Evolutionary conservation across 2,113 vertebrate genomes (phyloP).

Genomic region (Periophthalmodon schlosseri): DNA sequence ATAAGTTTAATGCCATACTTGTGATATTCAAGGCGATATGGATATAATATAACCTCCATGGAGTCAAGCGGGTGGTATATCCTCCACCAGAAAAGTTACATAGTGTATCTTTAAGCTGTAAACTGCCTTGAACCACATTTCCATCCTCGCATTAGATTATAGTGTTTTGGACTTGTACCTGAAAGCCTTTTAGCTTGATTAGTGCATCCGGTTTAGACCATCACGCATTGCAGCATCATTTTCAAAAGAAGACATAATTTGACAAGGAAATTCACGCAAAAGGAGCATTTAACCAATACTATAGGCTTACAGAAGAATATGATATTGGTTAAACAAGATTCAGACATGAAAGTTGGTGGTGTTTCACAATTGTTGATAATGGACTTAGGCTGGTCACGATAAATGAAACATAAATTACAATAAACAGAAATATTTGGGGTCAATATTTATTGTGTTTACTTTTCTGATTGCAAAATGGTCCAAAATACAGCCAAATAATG

Average conservation of each 20-base stretch:
- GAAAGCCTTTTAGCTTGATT: constrained; percentile 3
- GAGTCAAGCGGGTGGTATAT: neutral
- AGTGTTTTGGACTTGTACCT: neutral
- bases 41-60: neutral
- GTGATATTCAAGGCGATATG: neutral
- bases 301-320: neutral
- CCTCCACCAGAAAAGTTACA: neutral
- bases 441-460: too few species aligned
- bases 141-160: neutral
- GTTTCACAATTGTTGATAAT: constrained; percentile 26
- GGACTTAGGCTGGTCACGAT: neutral
- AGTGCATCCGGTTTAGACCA: neutral
- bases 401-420: too few species aligned
- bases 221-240: neutral
- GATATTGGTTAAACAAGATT: constrained; percentile 2
- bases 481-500: too few species aligned
- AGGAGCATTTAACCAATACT: neutral
- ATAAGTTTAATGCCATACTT: neutral
- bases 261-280: neutral
- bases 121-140: neutral
- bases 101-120: neutral
- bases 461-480: too few species aligned
- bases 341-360: constrained; percentile 2
- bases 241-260: neutral
- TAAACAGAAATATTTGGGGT: too few species aligned